Conservation (phyloP, 23 tunicate genomes). For the Aplidium turbinatum region DNA sequence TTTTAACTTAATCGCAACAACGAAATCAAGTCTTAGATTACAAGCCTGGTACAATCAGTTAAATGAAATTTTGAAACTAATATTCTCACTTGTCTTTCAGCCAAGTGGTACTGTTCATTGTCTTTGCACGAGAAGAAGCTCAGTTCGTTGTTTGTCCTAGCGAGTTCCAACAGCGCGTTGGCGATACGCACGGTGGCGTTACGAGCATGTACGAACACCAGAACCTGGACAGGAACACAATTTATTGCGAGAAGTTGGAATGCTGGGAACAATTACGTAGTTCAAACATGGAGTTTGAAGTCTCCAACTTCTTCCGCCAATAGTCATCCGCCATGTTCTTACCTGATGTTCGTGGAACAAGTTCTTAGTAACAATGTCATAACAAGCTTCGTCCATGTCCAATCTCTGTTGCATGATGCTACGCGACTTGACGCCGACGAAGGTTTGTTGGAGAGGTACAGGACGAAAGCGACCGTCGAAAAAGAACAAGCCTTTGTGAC, state of each 20-base stretch:
- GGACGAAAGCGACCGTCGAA: constrained; percentile 99
- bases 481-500: constrained; percentile 92
- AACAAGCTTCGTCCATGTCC: constrained; percentile 87
- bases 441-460: constrained; percentile 94
- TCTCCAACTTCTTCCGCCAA: neutral
- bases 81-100: constrained; percentile 61
- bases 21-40: no score
- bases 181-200: constrained; percentile 83
- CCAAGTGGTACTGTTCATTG: constrained; percentile 67
- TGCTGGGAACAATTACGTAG: no score
- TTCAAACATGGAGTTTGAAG: neutral
- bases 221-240: constrained; percentile 48
- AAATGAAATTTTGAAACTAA: no score
- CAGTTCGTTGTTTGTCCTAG: constrained; percentile 62
- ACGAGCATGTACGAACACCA: constrained; percentile 98
- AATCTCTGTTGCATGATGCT: constrained; percentile 69
- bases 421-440: constrained; percentile 86
- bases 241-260: neutral
- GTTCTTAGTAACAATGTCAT: constrained; percentile 62
- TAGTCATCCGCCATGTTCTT: no score
- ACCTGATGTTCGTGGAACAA: constrained; percentile 78
- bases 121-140: constrained; percentile 55
- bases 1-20: no score
- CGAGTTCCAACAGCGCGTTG: constrained; percentile 73
- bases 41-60: no score